Base-by-base conservation (phyloP, 2,888 invertebrate genomes). In the Lissonota sp. region DNA sequence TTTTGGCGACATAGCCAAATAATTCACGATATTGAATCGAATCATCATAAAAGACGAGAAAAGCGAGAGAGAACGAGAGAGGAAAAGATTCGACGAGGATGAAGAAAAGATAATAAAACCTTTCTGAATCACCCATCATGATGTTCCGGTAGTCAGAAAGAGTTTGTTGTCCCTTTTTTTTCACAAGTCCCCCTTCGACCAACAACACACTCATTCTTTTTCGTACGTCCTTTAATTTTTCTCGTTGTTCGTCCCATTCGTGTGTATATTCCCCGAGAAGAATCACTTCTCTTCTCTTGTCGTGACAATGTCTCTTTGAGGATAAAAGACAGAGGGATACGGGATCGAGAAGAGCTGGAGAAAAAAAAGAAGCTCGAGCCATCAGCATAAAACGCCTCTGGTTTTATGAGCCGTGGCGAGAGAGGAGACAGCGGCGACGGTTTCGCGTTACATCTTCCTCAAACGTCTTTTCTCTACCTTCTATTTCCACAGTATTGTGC, bases 351-450 rank as follows among this genome's bases (percentile, higher is more conserved):
- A 69, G 72, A 66, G 76, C 62, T 82, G 73, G 76, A 83, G 84
- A 80, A 78, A 77, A 26, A 77, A 85, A 78, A 86, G 85, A 87
- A 26, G 26, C 87, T 84, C 82, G 82, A 79, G 84, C 90, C 90
- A 91, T 91, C 91, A 91, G 91, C 91, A 90, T 92, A 91, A 92
- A 92, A 90, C 87, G 90, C 85, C 88, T 69, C 67, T 85, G 84
- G 88, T 88, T 92, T 92, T 92, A 92, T 88, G 91, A 90, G 87
- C 88, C 90, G 89, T 91, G 88, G 86, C 88, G 86, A 86, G 42
- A 86, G 42, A 66, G 12, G 49, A 66, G 14, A 26, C 26, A 26
- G 87, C 88, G 88, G 89, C 88, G 89, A 88, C 87, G 86, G 86
- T 88, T 86, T 88, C 89, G 87, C 86, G 87, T 91, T 90, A 90